Percentiles rank a stretch among this genome's conserved stretches.
Evolutionary conservation across 2,113 vertebrate genomes (phyloP).

Genomic region (Ibidorhyncha struthersii): DNA sequence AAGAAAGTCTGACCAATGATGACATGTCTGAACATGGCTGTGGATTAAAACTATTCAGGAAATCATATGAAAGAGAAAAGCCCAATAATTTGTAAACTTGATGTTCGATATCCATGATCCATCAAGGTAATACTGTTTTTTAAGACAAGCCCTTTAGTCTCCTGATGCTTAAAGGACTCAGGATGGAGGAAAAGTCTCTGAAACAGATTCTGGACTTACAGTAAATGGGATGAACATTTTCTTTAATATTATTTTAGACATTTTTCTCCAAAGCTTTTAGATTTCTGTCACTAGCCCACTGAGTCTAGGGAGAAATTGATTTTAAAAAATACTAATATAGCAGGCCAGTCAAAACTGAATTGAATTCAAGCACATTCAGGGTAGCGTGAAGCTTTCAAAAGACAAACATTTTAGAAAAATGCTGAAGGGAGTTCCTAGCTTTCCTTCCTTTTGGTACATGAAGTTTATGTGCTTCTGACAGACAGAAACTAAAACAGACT

Average conservation of each 20-base stretch:
- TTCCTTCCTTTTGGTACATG: not conserved
- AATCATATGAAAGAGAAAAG: not conserved
- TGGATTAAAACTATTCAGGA: not conserved
- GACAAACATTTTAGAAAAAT: conserved; percentile 28
- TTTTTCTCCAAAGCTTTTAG: conserved; percentile 54
- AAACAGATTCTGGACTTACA: not conserved
- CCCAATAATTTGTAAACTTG: not conserved
- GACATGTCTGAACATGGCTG: not conserved
- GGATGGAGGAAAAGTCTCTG: not conserved
- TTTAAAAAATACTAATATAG: not conserved
- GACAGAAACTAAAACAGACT: not conserved
- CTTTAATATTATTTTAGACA: conserved; percentile 44
- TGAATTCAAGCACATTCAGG: not conserved
- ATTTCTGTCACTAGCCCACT: not conserved
- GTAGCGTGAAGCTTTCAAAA: not conserved
- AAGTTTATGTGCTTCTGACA: conserved; percentile 49
- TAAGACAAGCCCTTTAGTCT: not conserved
- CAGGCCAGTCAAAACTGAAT: not conserved
- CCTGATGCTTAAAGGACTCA: not conserved
- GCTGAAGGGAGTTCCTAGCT: conserved; percentile 17
- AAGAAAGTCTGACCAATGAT: not conserved
- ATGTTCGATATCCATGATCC: not conserved
- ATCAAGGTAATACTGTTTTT: not conserved
- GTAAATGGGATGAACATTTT: conserved; percentile 43
- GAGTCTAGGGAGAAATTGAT: not conserved